Percentiles rank a stretch among this genome's conserved stretches.
Evolutionary conservation across 1,140 invertebrate species (phyloP).

Genomic region (Drosophila ironensis): DNA sequence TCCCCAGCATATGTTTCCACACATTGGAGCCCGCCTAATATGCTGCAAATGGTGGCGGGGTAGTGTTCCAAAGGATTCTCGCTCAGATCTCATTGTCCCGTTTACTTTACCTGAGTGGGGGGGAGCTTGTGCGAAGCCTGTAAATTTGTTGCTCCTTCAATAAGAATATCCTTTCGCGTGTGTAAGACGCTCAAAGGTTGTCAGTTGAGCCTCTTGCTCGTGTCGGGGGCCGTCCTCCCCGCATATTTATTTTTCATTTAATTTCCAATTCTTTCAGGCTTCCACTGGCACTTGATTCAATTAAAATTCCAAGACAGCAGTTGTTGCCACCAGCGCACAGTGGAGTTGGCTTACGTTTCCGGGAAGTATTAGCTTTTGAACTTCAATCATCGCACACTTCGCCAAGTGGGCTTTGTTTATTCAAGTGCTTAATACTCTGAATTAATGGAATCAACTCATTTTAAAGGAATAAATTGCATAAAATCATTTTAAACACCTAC

Average conservation of each 20-base stretch:
- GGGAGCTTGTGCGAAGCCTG: conserved; percentile 24
- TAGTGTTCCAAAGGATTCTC: neutral
- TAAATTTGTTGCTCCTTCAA: conserved; percentile 62
- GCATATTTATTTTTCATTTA: conserved; percentile 66
- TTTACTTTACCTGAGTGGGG: conserved; percentile 6
- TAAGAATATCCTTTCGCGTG: conserved; percentile 34
- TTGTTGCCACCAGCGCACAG: conserved; percentile 23
- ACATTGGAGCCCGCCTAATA: conserved; percentile 12
- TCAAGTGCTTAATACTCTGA: neutral
- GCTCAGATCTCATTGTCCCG: conserved; percentile 2
- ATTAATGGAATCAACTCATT: no score
- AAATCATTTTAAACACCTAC: no score
- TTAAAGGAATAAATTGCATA: no score
- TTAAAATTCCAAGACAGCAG: conserved; percentile 66
- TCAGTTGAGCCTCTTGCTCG: neutral
- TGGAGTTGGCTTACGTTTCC: no score
- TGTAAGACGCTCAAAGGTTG: conserved; percentile 44
- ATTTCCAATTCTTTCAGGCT: conserved; percentile 55
- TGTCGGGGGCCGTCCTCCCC: neutral
- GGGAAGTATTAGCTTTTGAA: neutral
- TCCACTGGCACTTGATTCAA: conserved; percentile 73
- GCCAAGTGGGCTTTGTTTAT: neutral
- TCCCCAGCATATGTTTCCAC: conserved; percentile 32
- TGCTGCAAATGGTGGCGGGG: conserved; percentile 3
- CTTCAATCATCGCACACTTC: no score